Base-by-base conservation (phyloP, 53 echinoderm and acorn worm species). In the Zoroaster sp. region DNA sequence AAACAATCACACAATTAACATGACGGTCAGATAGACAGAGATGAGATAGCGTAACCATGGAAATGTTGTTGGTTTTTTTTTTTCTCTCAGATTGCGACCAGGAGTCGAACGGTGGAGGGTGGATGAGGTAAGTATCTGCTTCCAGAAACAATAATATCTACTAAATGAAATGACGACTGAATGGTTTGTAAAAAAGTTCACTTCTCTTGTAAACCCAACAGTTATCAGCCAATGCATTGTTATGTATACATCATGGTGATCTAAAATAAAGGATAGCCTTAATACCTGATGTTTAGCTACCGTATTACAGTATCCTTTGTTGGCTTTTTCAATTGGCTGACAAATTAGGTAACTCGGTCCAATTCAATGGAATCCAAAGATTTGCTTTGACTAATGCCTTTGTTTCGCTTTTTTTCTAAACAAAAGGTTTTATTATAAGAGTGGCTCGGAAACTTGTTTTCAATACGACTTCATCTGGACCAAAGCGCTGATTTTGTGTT, bases 71-170 rank as follows among this genome's bases (percentile, higher is more conserved):
- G 3, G 6, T 37, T 11, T 31, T 23, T 47, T 32, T 13, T 47
- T 76, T 0, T 15, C 45, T 40, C 30, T 32, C 44, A 78, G 78
- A 78, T 55, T 78, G 78, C 36, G 78, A 78, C 59, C 78, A 78
- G 13, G 36, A 78, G 8, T 78, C 78, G 34, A 78, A 59, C 39
- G 78, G 78, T 2, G 78, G 78, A 5, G 78, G 78, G 5, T 78
- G 78, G 78, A 78, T 78, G 78, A 78, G 78, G 78, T 78, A 12
- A 78, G 38, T 13, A 5, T 1, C 21, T 20, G 11, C 25, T 25
- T 59, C 0, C 2, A 28, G 21, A 15, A 2, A 4, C 9, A 8
- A 52, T 51, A 18, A n/a, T 53, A 17, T 4, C 20, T 2, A 4
- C 5, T 4, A 18, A 53, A 20, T 53, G 18, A 53, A 53, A 53